Percentiles rank a stretch among this genome's conserved stretches.
Evolutionary conservation across 2,888 invertebrate species (phyloP).

Genomic region (Drosophila niveifrons): DNA sequence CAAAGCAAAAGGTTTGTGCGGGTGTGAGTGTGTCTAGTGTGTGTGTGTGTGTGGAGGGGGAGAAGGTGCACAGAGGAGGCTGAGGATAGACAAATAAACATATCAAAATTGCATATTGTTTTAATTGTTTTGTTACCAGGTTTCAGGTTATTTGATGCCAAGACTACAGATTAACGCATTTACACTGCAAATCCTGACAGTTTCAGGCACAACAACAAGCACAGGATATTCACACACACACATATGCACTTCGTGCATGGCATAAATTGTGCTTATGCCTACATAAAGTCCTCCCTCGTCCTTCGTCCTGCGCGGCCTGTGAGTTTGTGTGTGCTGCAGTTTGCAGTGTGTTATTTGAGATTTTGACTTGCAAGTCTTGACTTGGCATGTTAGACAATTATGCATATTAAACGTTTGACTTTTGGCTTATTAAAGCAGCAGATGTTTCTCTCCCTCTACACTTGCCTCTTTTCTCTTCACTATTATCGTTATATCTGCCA

Average conservation of each 20-base stretch:
- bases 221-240: constrained; percentile 3
- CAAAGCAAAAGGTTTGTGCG: not conserved
- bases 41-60: not conserved
- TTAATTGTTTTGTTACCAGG: constrained; percentile 80
- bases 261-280: constrained; percentile 67
- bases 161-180: constrained; percentile 79
- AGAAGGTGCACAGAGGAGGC: constrained; percentile 16
- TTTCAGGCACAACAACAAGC: constrained; percentile 22
- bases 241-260: constrained; percentile 43
- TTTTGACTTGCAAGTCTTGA: constrained; percentile 38
- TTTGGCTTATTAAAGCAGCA: constrained; percentile 22
- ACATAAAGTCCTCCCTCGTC: constrained; percentile 58
- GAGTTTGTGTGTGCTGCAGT: not conserved
- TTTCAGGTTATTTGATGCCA: constrained; percentile 75
- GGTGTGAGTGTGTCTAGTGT: not conserved
- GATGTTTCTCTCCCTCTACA: not conserved
- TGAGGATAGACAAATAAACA: constrained; percentile 72
- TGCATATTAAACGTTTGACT: constrained; percentile 63
- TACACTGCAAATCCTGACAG: constrained; percentile 73
- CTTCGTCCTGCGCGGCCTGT: not conserved
- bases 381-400: constrained; percentile 65
- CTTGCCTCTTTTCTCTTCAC: not conserved
- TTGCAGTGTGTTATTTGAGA: constrained; percentile 57
- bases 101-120: constrained; percentile 81
- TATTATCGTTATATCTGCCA: not conserved